Evolutionary conservation across 2,113 vertebrate species (phyloP), one percentile per base, ranked within the genome.

Genomic region (Antechinus flavipes): DNA sequence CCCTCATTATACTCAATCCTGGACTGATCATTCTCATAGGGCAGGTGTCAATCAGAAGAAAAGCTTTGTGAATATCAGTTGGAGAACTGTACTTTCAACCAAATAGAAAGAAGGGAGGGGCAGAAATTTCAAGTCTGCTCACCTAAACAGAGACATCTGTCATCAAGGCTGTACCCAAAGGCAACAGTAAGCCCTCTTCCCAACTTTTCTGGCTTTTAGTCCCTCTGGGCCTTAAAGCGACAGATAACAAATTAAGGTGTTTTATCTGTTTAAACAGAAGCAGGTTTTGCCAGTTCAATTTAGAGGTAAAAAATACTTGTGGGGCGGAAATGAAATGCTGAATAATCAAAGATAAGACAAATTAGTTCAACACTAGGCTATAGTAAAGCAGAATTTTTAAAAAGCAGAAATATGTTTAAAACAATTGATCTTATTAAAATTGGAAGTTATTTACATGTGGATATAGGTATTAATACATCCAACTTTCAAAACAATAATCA

Each of bases 181-280:
- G 95, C 97, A 93, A 89, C 53, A 92, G 94, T 22, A n/a, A 96
- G 76, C 52, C 89, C 91, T 96, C 92, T 54, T 50, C 25, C 50
- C 54, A 84, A 53, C 55, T 91, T 52, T 68, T 93, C 92, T 35
- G 0, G 54, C 90, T 95, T 93, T 93, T 53, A 16, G 23, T 26
- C 90, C 50, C 30, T 94, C 89, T 46, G 4, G 50, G 93, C 93
- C 96, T 97, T 92, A 96, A 93, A 95, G 95, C 93, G 46, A 95
- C 89, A 52, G 52, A 90, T 93, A 96, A 90, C 92, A 95, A 95
- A 96, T 95, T 89, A 84, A 95, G 93, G 91, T 91, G 76, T 97
- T 97, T 94, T 61, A 96, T 97, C 96, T 97, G 96, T 97, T 98
- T 97, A 95, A 98, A 97, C 95, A 93, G 95, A 97, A 98, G 92